phyloP scores from a whole-genome alignment of 1,140 invertebrate genomes.

The Euura saliciscinereae region DNA sequence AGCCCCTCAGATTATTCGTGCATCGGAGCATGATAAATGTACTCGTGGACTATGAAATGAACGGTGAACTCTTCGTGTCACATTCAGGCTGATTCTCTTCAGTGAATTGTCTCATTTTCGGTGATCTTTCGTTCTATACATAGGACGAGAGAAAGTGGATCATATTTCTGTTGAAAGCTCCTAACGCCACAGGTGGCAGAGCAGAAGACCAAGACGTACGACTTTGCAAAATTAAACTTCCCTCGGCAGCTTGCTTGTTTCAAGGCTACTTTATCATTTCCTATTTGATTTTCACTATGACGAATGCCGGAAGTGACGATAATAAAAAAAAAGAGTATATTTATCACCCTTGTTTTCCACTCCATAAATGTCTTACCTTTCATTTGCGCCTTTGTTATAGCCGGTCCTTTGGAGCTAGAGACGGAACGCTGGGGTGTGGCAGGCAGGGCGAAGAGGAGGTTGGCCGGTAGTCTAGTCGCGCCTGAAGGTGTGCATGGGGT shows the following conservation, averaged over 20 bases:
- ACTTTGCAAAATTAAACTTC: too few relatives aligned
- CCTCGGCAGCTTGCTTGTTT: too few relatives aligned
- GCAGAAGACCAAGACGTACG: background rate
- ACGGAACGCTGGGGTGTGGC: constrained; percentile 45
- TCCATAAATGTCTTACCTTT: constrained; percentile 60
- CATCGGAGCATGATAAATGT: too few relatives aligned
- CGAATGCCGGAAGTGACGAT: too few relatives aligned
- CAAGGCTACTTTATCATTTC: too few relatives aligned
- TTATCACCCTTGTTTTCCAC: too few relatives aligned
- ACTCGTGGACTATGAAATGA: too few relatives aligned
- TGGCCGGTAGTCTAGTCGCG: constrained; percentile 21
- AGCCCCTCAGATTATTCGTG: too few relatives aligned
- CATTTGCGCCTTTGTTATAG: constrained; percentile 78
- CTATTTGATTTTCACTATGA: too few relatives aligned
- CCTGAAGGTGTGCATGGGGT: constrained; percentile 19
- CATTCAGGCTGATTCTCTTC: too few relatives aligned
- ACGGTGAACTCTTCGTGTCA: too few relatives aligned
- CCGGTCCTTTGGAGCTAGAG: constrained; percentile 60
- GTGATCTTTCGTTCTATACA: background rate
- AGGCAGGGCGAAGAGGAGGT: constrained; percentile 45
- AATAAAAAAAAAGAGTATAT: too few relatives aligned
- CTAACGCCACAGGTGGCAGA: background rate
- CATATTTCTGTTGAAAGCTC: background rate
- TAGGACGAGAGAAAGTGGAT: background rate
- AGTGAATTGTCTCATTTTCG: background rate